These are phyloP conservation scores for Hyles euphorbiae DNA, from an alignment of 1,140 invertebrate genomes.

Conservation along the genomic window DNA sequence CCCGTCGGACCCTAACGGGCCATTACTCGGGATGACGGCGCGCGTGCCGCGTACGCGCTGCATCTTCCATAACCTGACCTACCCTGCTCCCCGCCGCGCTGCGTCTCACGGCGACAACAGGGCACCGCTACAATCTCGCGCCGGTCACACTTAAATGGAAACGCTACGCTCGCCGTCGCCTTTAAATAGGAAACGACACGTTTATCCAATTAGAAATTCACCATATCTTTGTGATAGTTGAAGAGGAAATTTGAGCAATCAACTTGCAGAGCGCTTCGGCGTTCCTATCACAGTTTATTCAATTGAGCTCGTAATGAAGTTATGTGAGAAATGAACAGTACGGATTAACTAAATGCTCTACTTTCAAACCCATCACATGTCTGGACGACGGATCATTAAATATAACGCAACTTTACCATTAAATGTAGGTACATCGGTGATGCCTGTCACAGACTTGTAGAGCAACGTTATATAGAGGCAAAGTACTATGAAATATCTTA, in stretches of 20 bases:
- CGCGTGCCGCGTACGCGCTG: slow-evolving; percentile 46
- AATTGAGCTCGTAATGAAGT: slow-evolving; percentile 73
- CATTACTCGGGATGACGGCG: slow-evolving; percentile 68
- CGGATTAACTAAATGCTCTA: slow-evolving; percentile 29
- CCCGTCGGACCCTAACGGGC: slow-evolving; percentile 42
- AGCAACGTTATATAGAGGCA: no score
- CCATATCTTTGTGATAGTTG: slow-evolving; percentile 75
- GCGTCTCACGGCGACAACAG: slow-evolving; percentile 16
- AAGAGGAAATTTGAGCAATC: slow-evolving; percentile 75
- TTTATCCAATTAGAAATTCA: slow-evolving; percentile 76
- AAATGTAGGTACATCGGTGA: no score
- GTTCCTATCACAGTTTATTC: slow-evolving; percentile 74
- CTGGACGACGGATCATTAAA: no score
- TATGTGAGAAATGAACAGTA: slow-evolving; percentile 62
- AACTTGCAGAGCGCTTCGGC: slow-evolving; percentile 67
- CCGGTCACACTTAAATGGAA: slow-evolving; percentile 53
- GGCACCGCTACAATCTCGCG: slow-evolving; percentile 27
- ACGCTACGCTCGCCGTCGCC: slow-evolving; percentile 57
- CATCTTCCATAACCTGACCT: slow-evolving; percentile 31
- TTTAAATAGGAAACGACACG: slow-evolving; percentile 75
- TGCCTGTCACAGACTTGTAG: no score
- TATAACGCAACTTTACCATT: no score
- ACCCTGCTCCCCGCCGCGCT: slow-evolving; percentile 22
- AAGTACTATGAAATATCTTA: no score
- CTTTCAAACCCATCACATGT: no score